Conservation (phyloP, 2,888 invertebrate species). For the Ichneumon xanthorius region DNA sequence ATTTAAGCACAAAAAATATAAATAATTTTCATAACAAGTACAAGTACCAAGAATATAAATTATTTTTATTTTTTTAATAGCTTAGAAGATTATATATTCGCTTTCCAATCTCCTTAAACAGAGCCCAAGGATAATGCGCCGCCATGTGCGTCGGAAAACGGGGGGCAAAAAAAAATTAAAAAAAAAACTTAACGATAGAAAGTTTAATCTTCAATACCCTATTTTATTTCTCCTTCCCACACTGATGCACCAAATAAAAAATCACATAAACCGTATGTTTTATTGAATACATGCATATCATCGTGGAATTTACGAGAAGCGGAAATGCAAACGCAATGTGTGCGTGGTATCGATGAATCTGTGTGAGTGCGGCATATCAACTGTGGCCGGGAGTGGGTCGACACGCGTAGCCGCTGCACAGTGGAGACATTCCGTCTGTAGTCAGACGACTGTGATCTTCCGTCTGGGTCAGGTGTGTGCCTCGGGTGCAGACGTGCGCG, state of each 20-base stretch:
- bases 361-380: slow-evolving; percentile 19
- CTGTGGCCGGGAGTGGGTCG: slow-evolving; percentile 58
- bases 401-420: slow-evolving; percentile 60
- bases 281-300: slow-evolving; percentile 21
- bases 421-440: slow-evolving; percentile 72
- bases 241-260: slow-evolving; percentile 27
- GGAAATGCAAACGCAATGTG: slow-evolving; percentile 44
- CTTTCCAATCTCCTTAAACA: slow-evolving; percentile 61
- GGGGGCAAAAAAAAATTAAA: slow-evolving; percentile 12
- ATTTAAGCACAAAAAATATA: background rate
- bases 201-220: slow-evolving; percentile 51
- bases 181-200: slow-evolving; percentile 44
- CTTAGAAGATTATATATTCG: slow-evolving; percentile 44
- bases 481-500: slow-evolving; percentile 59
- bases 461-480: slow-evolving; percentile 67
- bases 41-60: background rate
- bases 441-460: slow-evolving; percentile 70
- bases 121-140: slow-evolving; percentile 43
- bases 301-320: slow-evolving; percentile 38
- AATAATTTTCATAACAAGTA: background rate
- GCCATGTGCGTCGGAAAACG: slow-evolving; percentile 33
- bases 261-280: slow-evolving; percentile 10
- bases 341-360: slow-evolving; percentile 14
- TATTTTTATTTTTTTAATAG: background rate
- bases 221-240: slow-evolving; percentile 35